A percentile compares a stretch with the other conserved stretches of the same genome.
phyloP scores from a whole-genome alignment of 2,888 invertebrate species.

The Mythimna lalbum region DNA sequence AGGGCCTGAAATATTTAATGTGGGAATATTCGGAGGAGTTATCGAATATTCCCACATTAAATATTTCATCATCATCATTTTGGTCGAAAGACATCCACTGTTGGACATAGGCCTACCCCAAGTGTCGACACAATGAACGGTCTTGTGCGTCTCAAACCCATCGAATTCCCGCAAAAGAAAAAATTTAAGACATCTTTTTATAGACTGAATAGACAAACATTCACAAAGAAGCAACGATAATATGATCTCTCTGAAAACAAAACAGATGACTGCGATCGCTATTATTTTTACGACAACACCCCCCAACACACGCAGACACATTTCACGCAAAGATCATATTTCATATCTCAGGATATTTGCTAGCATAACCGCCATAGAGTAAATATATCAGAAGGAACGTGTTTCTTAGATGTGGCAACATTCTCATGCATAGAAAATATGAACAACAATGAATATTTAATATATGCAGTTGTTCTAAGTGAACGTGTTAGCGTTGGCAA shows the following conservation, averaged over 20 bases:
- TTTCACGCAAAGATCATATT: conserved; percentile 59
- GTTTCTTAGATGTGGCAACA: conserved; percentile 37
- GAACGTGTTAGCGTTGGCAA: conserved; percentile 40
- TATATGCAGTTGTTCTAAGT: conserved; percentile 50
- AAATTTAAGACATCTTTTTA: not conserved
- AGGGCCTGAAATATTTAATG: too few species aligned
- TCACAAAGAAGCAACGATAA: not conserved
- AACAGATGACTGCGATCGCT: conserved; percentile 16
- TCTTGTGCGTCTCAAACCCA: too few species aligned
- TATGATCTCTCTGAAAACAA: conserved; percentile 10
- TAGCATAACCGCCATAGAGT: conserved; percentile 36
- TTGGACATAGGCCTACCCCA: too few species aligned
- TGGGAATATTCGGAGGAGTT: too few species aligned
- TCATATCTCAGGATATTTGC: conserved; percentile 55
- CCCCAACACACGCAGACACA: conserved; percentile 35
- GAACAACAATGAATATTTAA: conserved; percentile 64
- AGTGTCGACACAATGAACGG: too few species aligned
- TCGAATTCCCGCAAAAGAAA: too few species aligned
- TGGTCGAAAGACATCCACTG: too few species aligned
- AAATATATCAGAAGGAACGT: conserved; percentile 61
- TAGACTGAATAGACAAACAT: not conserved
- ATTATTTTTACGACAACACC: conserved; percentile 43
- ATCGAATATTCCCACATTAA: too few species aligned
- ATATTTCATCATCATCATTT: too few species aligned
- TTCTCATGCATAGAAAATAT: conserved; percentile 66